Base-by-base conservation (phyloP, 1,140 invertebrate species). In the Pygmarrhopalites habei region DNA sequence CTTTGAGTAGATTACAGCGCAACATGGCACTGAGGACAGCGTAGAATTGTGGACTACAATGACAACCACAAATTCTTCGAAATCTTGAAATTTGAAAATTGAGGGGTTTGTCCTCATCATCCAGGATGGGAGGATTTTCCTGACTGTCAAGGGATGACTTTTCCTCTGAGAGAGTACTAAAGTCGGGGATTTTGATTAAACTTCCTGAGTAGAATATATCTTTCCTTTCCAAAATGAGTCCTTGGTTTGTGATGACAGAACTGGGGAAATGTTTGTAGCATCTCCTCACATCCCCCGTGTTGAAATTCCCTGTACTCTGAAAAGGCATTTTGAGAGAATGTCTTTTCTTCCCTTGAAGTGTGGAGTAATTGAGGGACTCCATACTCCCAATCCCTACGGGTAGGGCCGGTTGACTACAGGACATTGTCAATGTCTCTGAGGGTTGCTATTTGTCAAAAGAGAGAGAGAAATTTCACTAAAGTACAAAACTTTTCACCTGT, bases 201-300 rank as follows among this genome's bases (percentile, higher is more conserved):
- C 86, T 89, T 59, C 89, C 88, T 71, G 86, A 86, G 74, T 93
- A 93, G 68, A 95, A 85, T 1, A 92, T 85, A 74, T 96, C 92
- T 47, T 87, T 87, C 25, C 89, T 79, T 72, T 87, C 83, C 81
- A 92, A 84, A n/a, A 89, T 83, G 23, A 88, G 86, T 65, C 82
- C 82, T 29, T 72, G 72, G 68, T 75, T 23, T 17, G 61, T 15
- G 12, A 14, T 29, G 19, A 55, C 30, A 25, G 30, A 25, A 28
- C 15, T n/a, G n/a, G 10, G 26, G n/a, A 41, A 23, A 17, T 25
- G 68, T 71, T 69, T 52, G 47, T 28, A 58, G 43, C 41, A 52
- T 28, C 49, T 29, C 32, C 55, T 51, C 30, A 53, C 47, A 19
- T 56, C 43, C 17, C 59, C n/a, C 47, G 58, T 61, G 5, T 53